Percentiles rank a stretch among this genome's conserved stretches.
These are phyloP conservation scores for Mormyrus lacerda DNA, from an alignment of 2,113 vertebrate species.

Conservation along the genomic window DNA sequence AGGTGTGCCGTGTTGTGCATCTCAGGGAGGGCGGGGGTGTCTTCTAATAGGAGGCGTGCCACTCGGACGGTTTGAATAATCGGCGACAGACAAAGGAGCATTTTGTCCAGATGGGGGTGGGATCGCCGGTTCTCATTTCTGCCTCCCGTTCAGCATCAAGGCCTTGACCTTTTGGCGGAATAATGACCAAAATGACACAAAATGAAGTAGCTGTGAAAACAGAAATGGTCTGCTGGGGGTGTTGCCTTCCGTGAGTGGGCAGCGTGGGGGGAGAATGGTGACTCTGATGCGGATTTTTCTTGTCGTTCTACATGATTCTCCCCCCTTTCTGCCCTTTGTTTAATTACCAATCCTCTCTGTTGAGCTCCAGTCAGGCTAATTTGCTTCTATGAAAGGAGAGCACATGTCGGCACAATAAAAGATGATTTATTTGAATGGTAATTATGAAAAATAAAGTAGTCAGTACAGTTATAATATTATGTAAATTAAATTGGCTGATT, in stretches of 20 bases:
- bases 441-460: neutral
- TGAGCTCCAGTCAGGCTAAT: neutral
- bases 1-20: neutral
- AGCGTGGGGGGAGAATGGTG: neutral
- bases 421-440: neutral
- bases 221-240: neutral
- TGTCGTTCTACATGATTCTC: neutral
- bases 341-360: neutral
- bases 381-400: neutral
- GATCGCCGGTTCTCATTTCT: constrained; percentile 28
- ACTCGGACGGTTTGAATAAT: constrained; percentile 25
- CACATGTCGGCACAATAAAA: neutral
- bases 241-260: neutral
- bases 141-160: constrained; percentile 26
- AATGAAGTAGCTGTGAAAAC: neutral
- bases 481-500: neutral
- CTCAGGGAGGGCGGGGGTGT: neutral
- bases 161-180: neutral
- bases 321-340: neutral
- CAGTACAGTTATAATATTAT: neutral
- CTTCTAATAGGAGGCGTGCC: neutral
- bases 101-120: constrained; percentile 35
- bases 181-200: neutral
- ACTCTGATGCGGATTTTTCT: neutral
- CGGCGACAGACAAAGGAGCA: constrained; percentile 15